Evolutionary conservation across 2,797 vertebrate species (phyloP), one percentile per base, ranked within the genome.

Genomic region (Hozukius guyotensis): DNA sequence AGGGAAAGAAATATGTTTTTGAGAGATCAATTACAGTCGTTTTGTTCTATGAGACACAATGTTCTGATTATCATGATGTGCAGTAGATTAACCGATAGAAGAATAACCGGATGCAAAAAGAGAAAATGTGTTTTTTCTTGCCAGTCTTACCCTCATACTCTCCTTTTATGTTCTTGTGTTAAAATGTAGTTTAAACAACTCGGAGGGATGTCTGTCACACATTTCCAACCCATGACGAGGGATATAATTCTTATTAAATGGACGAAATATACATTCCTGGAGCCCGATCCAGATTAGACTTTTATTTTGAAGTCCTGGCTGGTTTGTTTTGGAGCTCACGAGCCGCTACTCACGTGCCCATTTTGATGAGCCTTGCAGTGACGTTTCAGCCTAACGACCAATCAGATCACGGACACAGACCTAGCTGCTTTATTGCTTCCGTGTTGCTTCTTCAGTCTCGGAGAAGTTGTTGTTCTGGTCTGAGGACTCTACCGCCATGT

Each of bases 301-400:
- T 81, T 78, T 76, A 69, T 66, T 82, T 73, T 73, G 56, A 38
- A 86, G 52, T 22, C 14, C 27, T 3, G 3, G 1, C 2, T 14
- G 24, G 2, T 42, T 63, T 76, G 61, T 78, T 72, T 61, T 55
- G 13, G 18, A 6, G 36, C 20, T 57, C 57, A 0, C 2, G 5
- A 13, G 14, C 36, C 14, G 1, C 25, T 11, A 0, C 62, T 89
- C 79, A 91, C 85, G 36, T 88, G 78, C 9, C 13, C 1, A 18
- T 70, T 62, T 12, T 61, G n/a, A 13, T 3, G 25, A 5, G 3
- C 18, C 1, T 16, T 5, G 34, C 46, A 0, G 55, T 88, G 83
- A 88, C 85, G 85, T 65, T 0, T 3, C 38, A 9, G 3, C 0
- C 1, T 3, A 6, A 0, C 27, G 32, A 71, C 92, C 83, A 90